phyloP scores from a whole-genome alignment of 2,113 vertebrate genomes.

The Cyprinodon brontotheroides region DNA sequence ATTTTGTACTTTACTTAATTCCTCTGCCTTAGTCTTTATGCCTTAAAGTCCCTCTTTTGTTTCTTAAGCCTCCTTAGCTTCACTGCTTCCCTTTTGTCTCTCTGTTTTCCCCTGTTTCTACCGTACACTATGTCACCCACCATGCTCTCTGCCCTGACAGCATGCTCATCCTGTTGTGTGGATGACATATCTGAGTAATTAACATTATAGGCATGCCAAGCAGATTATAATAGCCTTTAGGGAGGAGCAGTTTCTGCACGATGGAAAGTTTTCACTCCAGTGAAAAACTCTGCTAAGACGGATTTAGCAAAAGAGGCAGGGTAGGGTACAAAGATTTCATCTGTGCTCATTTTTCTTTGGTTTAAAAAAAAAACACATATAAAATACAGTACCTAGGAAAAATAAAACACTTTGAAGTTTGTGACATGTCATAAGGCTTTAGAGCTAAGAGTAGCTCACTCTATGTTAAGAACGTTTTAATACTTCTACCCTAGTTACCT shows the following conservation, averaged over 20 bases:
- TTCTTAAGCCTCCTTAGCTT: not conserved
- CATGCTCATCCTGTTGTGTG: conserved; percentile 42
- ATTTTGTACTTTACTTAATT: conserved; percentile 40
- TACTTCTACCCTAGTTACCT: not conserved
- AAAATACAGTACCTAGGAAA: not conserved
- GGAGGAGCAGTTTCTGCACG: conserved; percentile 48
- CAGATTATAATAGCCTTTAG: conserved; percentile 58
- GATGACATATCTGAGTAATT: conserved; percentile 58
- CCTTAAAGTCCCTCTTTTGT: conserved; percentile 23
- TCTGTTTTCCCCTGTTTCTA: not conserved
- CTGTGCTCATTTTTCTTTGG: conserved; percentile 3
- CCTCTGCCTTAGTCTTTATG: conserved; percentile 35
- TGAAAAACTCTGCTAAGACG: conserved; percentile 34
- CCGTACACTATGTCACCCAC: conserved; percentile 11
- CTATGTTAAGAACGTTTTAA: not conserved
- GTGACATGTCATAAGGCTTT: not conserved
- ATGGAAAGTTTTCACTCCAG: conserved; percentile 54
- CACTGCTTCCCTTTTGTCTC: not conserved
- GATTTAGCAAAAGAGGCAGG: not conserved
- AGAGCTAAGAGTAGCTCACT: not conserved
- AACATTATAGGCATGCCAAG: conserved; percentile 54
- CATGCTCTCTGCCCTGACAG: conserved; percentile 20
- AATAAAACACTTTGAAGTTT: not conserved
- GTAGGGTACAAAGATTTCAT: not conserved
- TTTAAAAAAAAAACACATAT: not conserved